Evolutionary conservation across 2,113 vertebrate species (phyloP).

Genomic region (Microcebus murinus): DNA sequence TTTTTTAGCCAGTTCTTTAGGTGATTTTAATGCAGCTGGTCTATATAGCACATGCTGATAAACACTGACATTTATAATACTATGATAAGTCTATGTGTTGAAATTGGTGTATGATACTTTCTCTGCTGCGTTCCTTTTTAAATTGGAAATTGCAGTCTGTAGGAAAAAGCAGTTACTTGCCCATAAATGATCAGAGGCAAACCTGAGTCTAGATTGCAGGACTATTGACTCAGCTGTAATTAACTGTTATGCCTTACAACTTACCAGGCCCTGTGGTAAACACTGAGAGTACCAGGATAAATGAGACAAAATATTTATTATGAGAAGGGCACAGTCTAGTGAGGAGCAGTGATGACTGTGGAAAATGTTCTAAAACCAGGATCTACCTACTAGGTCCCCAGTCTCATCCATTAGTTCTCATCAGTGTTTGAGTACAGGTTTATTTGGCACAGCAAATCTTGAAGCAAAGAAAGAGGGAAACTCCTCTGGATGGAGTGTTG

Average conservation of each 20-base stretch:
- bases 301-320: background rate
- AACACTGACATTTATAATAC: background rate
- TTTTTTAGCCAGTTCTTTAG: background rate
- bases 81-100: background rate
- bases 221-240: background rate
- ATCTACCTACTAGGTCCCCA: background rate
- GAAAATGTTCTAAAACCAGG: background rate
- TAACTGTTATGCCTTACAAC: background rate
- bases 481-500: background rate
- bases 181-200: conserved; percentile 21
- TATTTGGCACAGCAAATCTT: background rate
- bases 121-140: background rate
- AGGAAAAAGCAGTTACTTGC: background rate
- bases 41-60: background rate
- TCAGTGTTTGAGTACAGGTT: background rate
- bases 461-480: conserved; percentile 20
- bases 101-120: background rate
- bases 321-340: background rate
- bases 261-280: background rate
- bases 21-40: background rate
- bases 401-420: background rate
- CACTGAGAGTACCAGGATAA: background rate
- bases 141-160: background rate
- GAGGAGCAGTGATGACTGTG: background rate
- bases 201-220: background rate